Evolutionary conservation across 1,140 invertebrate genomes (phyloP).

Genomic region (Oedothorax gibbosus): DNA sequence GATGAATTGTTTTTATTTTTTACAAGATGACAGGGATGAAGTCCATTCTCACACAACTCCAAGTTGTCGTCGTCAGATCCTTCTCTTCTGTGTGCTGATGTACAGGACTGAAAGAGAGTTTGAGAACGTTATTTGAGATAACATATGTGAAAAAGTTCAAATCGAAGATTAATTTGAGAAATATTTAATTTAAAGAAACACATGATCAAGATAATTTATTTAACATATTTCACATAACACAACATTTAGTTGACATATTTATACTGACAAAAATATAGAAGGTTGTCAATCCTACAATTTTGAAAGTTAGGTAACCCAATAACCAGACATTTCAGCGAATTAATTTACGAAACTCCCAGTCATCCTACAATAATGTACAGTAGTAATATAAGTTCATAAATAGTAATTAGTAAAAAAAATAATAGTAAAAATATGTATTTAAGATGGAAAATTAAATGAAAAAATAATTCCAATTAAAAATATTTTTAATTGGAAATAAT

Average conservation of each 20-base stretch:
- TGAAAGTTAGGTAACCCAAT: background rate
- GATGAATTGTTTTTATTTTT: background rate
- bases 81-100: slow-evolving; percentile 90
- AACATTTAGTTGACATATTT: background rate
- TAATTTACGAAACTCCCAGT: no score
- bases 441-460: no score
- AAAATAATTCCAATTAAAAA: no score
- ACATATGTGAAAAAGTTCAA: slow-evolving; percentile 21
- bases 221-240: background rate
- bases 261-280: background rate
- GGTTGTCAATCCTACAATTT: background rate
- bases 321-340: background rate
- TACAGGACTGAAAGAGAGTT: slow-evolving; percentile 78
- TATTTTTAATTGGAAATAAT: no score
- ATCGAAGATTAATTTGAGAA: slow-evolving; percentile 7
- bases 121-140: slow-evolving; percentile 27
- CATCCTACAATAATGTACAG: no score
- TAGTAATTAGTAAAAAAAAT: no score
- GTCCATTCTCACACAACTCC: background rate
- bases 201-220: background rate
- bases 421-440: no score
- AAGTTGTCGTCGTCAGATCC: slow-evolving; percentile 26
- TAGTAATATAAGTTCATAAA: background rate
- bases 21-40: slow-evolving; percentile 13
- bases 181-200: background rate